Evolutionary conservation across 2,797 vertebrate genomes (phyloP).

Genomic region (Hydrophis major): DNA sequence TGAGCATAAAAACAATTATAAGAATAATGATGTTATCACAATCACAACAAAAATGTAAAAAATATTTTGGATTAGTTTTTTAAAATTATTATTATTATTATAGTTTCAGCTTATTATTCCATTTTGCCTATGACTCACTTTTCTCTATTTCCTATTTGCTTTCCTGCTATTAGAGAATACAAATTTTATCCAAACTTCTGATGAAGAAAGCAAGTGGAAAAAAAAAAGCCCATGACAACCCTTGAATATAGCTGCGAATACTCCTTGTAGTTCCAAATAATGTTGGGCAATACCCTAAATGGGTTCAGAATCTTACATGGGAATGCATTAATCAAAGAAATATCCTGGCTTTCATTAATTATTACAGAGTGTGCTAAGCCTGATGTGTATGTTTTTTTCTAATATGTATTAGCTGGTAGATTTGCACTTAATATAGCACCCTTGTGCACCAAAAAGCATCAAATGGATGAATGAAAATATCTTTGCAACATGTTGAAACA

Average conservation of each 20-base stretch:
- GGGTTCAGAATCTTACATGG: constrained; percentile 22
- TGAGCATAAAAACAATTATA: background rate
- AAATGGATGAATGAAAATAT: constrained; percentile 24
- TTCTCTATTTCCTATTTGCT: background rate
- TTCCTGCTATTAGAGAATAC: background rate
- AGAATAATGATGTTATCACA: background rate
- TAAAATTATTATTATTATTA: background rate
- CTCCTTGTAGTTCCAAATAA: background rate
- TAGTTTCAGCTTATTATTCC: background rate
- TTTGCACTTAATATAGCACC: background rate
- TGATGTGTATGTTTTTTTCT: fast-evolving
- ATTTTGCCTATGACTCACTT: background rate
- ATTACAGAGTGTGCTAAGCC: background rate
- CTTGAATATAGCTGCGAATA: background rate
- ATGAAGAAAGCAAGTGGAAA: background rate
- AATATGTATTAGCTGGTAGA: constrained; percentile 31
- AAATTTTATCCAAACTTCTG: background rate
- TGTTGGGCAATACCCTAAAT: constrained; percentile 17
- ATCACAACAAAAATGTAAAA: background rate
- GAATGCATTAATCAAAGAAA: constrained; percentile 32
- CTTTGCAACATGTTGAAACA: constrained; percentile 25
- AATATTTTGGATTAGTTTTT: background rate
- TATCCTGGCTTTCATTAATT: constrained; percentile 20
- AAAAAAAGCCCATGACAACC: background rate
- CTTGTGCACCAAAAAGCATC: background rate